These are phyloP conservation scores for Oceanodroma leucorhoa DNA, from an alignment of 2,797 vertebrate species.

Conservation along the genomic window DNA sequence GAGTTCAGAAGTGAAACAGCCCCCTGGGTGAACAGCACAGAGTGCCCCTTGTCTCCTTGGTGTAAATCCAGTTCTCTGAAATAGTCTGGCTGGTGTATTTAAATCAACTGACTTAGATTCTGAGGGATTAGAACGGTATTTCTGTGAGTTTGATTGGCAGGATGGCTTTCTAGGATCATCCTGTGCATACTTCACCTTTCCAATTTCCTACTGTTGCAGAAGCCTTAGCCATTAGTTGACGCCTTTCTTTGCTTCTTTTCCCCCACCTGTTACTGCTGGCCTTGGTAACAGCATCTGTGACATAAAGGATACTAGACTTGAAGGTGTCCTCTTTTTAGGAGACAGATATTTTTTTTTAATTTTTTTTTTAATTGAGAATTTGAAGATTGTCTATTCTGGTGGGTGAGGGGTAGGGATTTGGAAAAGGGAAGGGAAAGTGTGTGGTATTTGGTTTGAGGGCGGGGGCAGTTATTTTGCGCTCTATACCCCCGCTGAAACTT, in stretches of 20 bases:
- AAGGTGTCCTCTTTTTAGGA: background rate
- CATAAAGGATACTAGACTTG: background rate
- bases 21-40: accelerated
- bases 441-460: background rate
- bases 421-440: background rate
- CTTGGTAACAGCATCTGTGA: background rate
- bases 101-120: background rate
- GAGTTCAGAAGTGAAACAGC: background rate
- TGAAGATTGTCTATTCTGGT: background rate
- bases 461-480: too few species aligned
- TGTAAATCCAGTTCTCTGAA: background rate
- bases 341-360: background rate
- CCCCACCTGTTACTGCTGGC: background rate
- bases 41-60: background rate
- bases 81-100: background rate
- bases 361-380: background rate
- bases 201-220: background rate
- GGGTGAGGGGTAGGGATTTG: background rate
- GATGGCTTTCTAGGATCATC: background rate
- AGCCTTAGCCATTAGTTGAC: background rate
- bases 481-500: background rate
- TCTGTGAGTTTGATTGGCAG: background rate
- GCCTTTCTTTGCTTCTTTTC: background rate
- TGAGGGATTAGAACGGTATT: background rate
- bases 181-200: background rate